These are phyloP conservation scores for Pogonophryne albipinna DNA, from an alignment of 2,797 vertebrate genomes.

Conservation along the genomic window DNA sequence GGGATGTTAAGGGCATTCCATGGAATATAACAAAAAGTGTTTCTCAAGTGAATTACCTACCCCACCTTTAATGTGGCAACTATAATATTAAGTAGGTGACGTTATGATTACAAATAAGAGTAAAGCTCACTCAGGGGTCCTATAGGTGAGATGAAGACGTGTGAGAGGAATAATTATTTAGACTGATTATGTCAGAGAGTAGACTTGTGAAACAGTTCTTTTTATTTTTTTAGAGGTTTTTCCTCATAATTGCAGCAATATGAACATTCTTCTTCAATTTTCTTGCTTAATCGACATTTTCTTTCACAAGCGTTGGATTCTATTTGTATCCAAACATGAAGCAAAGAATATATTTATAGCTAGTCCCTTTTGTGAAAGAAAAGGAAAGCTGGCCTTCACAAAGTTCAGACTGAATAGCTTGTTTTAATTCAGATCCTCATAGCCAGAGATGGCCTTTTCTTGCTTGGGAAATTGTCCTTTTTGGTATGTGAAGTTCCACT, in stretches of 20 bases:
- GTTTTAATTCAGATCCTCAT: conserved; percentile 18
- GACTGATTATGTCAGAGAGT: too few relatives aligned
- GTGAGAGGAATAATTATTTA: too few relatives aligned
- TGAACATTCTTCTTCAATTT: background rate
- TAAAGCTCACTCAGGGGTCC: too few relatives aligned
- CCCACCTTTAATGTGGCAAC: too few relatives aligned
- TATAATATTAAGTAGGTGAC: too few relatives aligned
- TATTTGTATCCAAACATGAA: background rate
- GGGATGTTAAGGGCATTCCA: too few relatives aligned
- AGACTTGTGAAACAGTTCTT: too few relatives aligned
- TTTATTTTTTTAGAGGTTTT: background rate
- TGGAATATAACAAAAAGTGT: too few relatives aligned
- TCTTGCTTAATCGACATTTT: too few relatives aligned
- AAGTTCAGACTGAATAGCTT: conserved; percentile 18
- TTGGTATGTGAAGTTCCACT: conserved; percentile 41
- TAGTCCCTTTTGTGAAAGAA: background rate
- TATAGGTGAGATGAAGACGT: too few relatives aligned
- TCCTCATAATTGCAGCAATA: background rate
- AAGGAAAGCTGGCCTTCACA: background rate
- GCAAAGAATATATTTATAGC: background rate
- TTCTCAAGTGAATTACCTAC: too few relatives aligned
- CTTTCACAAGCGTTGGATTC: background rate
- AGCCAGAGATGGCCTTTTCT: background rate
- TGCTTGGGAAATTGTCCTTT: conserved; percentile 29
- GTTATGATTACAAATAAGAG: too few relatives aligned